Base-by-base conservation (phyloP, 2,113 vertebrate species). In the Rhombomys opimus region DNA sequence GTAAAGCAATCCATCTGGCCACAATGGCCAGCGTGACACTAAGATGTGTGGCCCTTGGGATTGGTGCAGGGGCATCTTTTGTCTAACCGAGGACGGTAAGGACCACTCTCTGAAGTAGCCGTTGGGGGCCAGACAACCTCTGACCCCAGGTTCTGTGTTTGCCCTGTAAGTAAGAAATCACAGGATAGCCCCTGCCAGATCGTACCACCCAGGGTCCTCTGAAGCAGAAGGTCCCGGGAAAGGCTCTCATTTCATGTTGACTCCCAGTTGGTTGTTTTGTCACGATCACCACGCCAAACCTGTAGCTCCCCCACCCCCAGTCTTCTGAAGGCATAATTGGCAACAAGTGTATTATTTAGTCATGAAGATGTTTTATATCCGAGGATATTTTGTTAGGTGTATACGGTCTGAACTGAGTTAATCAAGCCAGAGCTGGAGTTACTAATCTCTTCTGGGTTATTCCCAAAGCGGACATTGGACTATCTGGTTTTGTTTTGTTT, bases 41-140 rank as follows among this genome's bases (percentile, higher is more conserved):
- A 72, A 95, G 46, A 59, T 38, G 68, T n/a, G 2, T 2, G 3
- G 18, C 88, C 86, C 87, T 52, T 41, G 35, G 22, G 18, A 18
- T 9, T 63, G 13, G 2, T 22, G 23, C 1, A 1, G 1, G 81
- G 87, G 18, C 63, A 86, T 65, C 76, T 46, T 75, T 98, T 98
- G 98, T 98, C 97, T 98, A 87, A 86, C 57, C 25, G 13, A 41
- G 50, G 67, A 32, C 5, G 4, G 0, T 9, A 52, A 22, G 0
- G 15, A 35, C 0, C 54, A 54, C 85, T 82, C 96, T 97, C 85
- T 92, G 54, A 32, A 38, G 88, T 46, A 61, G 41, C 95, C 75
- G 27, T 93, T 97, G 65, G 38, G 94, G 50, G 52, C 72, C 11
- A 1, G 91, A 67, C 93, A 87, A 93, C 97, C 97, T 93, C 86